Conservation (phyloP, 2,113 vertebrate species). For the Aptenodytes patagonicus region DNA sequence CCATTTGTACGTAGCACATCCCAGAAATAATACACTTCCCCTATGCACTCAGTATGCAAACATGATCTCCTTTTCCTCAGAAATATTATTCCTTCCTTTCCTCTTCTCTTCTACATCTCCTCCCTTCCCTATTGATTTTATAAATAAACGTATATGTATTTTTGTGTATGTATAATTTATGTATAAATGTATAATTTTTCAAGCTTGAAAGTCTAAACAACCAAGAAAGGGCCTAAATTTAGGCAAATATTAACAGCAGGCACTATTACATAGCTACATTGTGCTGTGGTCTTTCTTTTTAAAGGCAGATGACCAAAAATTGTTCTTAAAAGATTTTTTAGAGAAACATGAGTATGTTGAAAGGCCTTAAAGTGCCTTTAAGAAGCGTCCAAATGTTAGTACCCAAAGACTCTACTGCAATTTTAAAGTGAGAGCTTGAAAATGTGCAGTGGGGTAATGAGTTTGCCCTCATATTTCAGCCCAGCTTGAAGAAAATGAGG, state of each 20-base stretch:
- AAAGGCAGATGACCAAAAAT: neutral
- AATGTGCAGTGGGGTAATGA: neutral
- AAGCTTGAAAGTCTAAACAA: neutral
- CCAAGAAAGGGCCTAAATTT: neutral
- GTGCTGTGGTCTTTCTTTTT: neutral
- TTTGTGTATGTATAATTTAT: neutral
- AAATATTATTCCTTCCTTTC: neutral
- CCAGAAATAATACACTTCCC: neutral
- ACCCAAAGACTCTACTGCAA: neutral
- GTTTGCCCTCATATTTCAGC: neutral
- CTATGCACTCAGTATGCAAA: neutral
- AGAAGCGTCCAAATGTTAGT: neutral
- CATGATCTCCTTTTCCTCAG: neutral
- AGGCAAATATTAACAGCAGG: neutral
- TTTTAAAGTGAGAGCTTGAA: neutral
- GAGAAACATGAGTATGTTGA: neutral
- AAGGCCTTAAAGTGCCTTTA: neutral
- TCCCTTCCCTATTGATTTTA: neutral
- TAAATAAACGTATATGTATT: neutral
- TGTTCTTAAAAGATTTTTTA: neutral
- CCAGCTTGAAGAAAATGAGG: neutral
- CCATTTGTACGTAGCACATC: fast-evolving
- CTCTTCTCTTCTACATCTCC: neutral
- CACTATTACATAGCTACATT: neutral
- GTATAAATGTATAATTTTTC: neutral